phyloP scores from a whole-genome alignment of 2,888 invertebrate species.

The Zhuqinia jingwanae region DNA sequence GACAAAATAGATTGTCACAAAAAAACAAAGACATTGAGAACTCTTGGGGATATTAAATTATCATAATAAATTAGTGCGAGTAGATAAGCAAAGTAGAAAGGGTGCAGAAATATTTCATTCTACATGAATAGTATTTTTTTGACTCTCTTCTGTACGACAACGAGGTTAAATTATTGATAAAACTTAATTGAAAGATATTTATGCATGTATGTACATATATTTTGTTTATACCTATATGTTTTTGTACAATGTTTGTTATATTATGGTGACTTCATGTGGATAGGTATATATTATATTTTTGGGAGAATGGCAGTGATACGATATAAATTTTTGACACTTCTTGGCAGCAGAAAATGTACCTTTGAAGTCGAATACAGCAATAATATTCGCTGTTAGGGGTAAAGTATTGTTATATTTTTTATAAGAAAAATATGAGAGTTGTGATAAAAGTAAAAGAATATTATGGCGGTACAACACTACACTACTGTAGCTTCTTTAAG shows the following conservation, averaged over 20 bases:
- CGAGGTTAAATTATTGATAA: slow-evolving; percentile 23
- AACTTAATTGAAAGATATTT: slow-evolving; percentile 19
- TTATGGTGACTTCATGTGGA: no score
- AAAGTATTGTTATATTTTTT: slow-evolving; percentile 35
- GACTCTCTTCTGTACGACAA: no score
- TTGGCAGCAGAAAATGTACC: neutral
- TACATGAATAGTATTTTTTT: no score
- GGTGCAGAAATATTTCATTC: slow-evolving; percentile 22
- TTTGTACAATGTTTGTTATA: neutral
- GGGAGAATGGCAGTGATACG: no score
- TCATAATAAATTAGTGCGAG: slow-evolving; percentile 38
- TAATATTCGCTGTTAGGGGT: slow-evolving; percentile 16
- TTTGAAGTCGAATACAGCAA: neutral
- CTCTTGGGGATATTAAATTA: slow-evolving; percentile 9
- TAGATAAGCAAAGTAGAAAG: neutral
- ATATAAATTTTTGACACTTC: neutral
- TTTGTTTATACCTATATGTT: slow-evolving; percentile 7
- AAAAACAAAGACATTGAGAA: slow-evolving; percentile 47
- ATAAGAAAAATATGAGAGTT: slow-evolving; percentile 23
- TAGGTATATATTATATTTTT: no score
- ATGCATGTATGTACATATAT: slow-evolving; percentile 21
- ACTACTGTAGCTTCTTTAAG: neutral
- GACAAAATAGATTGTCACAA: slow-evolving; percentile 65
- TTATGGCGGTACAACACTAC: no score
- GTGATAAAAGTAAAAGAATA: no score